Base-by-base conservation (phyloP, 2,888 invertebrate species). In the Hirtodrosophila duncani region DNA sequence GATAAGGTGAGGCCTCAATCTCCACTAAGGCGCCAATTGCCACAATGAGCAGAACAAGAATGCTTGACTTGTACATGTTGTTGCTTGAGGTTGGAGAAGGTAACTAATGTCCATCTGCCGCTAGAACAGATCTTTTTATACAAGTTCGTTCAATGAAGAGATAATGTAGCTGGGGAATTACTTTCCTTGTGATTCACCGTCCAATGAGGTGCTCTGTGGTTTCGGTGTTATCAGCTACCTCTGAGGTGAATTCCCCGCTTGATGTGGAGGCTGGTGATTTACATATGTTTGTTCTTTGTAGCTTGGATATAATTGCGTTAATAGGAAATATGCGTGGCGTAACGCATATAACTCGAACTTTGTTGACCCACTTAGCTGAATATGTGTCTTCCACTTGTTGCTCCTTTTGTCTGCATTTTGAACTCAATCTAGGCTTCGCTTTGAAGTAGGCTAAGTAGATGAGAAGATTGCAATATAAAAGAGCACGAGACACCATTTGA, bases 11-110 rank as follows among this genome's bases (percentile, higher is more conserved):
- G 9, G 80, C 68, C 27, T 77, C 67, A 3, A 55, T 45, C 10
- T 68, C 38, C 20, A 57, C 59, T 24, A 57, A 62, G 18, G 41
- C 70, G 13, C 49, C 27, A 8, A 72, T 46, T 9, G 65, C 68
- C 16, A 77, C 57, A 6, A 80, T 6, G 24, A 59, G 60, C 30
- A 71, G 20, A 16, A 72, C 51, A 14, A 72, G 8, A 38, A 58
- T 55, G 60, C 39, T 71, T 51, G 44, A 44, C 27, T 31, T 65
- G 16, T 80, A 63, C 72, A 77, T 72, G 39, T 8, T 62, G 26
- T 36, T 17, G 24, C 8, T 20, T 48, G 30, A 18, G 27, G 27
- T 29, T 17, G n/a, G 6, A 31, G 8, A 13, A 31, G 20, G 7
- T 36, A 10, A 62, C 55, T 72, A 72, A 62, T 77, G 59, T 3